Evolutionary conservation across 1,140 invertebrate species (phyloP).

Genomic region (Pseudomyrmex cubaensis): DNA sequence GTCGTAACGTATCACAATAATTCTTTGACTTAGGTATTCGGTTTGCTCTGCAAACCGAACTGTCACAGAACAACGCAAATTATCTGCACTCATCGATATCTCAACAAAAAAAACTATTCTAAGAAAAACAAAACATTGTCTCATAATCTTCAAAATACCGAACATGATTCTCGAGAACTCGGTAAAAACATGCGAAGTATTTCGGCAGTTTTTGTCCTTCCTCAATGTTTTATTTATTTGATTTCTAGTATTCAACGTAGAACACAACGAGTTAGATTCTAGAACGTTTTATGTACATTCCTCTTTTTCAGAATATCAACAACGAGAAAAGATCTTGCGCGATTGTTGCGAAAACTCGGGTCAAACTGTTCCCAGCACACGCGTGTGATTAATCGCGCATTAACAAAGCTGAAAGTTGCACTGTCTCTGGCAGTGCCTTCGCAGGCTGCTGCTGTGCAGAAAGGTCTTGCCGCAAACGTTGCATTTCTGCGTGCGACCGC

Average conservation of each 20-base stretch:
- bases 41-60: constrained; percentile 10
- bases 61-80: neutral
- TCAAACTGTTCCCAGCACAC: neutral
- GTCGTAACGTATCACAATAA: constrained; percentile 50
- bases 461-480: constrained; percentile 83
- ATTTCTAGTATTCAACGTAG: no score
- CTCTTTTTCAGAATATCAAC: no score
- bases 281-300: no score
- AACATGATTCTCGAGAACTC: neutral
- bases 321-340: neutral
- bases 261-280: no score
- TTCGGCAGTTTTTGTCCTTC: neutral
- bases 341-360: neutral
- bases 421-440: constrained; percentile 78
- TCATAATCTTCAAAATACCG: neutral
- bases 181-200: neutral
- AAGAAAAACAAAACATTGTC: constrained; percentile 1
- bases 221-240: neutral
- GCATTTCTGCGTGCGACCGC: constrained; percentile 81
- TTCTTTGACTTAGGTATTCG: constrained; percentile 37
- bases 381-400: neutral
- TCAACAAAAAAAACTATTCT: neutral
- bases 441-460: constrained; percentile 82
- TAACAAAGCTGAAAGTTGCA: constrained; percentile 63
- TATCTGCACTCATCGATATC: neutral